Evolutionary conservation across 2,797 vertebrate species (phyloP).

Genomic region (Lophius americanus): DNA sequence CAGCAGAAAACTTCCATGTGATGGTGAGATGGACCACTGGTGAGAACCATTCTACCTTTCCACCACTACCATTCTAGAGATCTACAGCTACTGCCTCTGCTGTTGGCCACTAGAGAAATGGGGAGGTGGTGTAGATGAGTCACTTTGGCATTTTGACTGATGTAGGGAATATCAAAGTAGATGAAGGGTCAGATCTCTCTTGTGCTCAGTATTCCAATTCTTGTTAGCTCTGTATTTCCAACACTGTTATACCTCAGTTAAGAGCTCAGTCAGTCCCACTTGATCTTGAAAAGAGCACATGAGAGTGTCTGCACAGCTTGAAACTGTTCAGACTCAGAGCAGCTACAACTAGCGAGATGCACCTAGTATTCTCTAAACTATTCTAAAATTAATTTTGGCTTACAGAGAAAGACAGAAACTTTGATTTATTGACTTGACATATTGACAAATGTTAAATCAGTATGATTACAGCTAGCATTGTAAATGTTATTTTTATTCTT

Average conservation of each 20-base stretch:
- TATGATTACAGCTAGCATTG: constrained; percentile 30
- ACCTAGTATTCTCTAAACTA: constrained; percentile 22
- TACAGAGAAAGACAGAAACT: constrained; percentile 22
- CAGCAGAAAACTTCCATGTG: constrained; percentile 17
- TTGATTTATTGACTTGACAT: constrained; percentile 32
- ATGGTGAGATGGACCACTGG: constrained; percentile 41
- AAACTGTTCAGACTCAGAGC: constrained; percentile 22
- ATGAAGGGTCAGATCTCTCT: constrained; percentile 39
- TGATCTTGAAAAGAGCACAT: constrained; percentile 45
- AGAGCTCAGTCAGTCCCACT: background rate
- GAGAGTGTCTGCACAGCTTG: constrained; percentile 35
- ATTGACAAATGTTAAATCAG: constrained; percentile 45
- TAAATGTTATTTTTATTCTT: constrained; percentile 47
- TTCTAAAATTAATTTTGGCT: constrained; percentile 30
- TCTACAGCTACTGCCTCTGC: constrained; percentile 39
- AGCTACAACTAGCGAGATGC: constrained; percentile 33
- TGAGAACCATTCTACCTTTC: constrained; percentile 16
- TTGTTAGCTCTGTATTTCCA: background rate
- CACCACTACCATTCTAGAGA: constrained; percentile 27
- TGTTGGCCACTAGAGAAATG: constrained; percentile 35
- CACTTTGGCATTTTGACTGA: constrained; percentile 32
- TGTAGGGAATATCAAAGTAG: constrained; percentile 41
- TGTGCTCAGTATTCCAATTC: constrained; percentile 50
- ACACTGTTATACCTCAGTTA: background rate
- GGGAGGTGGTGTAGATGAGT: constrained; percentile 38